Percentiles rank a stretch among this genome's conserved stretches.
Conservation (phyloP, 2,888 invertebrate genomes). For the Trissonchulus sp. region DNA sequence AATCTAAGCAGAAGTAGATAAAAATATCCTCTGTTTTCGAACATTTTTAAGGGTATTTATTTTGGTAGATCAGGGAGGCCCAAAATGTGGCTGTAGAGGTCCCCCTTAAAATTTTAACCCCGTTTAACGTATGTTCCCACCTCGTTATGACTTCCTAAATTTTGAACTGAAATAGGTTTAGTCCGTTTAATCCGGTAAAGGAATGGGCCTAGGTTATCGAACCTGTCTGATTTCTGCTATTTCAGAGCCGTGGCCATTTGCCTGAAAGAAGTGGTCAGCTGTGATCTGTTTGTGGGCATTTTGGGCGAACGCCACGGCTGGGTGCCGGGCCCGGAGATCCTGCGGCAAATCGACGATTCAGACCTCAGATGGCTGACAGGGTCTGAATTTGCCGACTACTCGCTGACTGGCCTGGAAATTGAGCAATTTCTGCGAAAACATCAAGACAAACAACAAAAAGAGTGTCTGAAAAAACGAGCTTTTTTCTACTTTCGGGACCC, state of each 20-base stretch:
- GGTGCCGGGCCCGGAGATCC: slow-evolving; percentile 42
- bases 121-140: too few species aligned
- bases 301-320: slow-evolving; percentile 56
- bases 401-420: slow-evolving; percentile 56
- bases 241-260: slow-evolving; percentile 54
- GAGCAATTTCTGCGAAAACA: slow-evolving; percentile 47
- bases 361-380: background rate
- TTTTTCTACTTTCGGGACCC: slow-evolving; percentile 24
- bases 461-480: background rate
- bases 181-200: too few species aligned
- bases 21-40: too few species aligned
- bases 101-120: too few species aligned
- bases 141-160: too few species aligned
- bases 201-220: too few species aligned
- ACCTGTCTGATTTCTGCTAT: too few species aligned
- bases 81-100: too few species aligned
- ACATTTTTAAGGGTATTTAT: too few species aligned
- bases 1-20: too few species aligned
- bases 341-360: background rate
- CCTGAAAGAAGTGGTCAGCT: slow-evolving; percentile 52
- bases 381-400: slow-evolving; percentile 54
- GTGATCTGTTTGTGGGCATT: slow-evolving; percentile 55
- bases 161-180: too few species aligned
- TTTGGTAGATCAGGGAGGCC: too few species aligned
- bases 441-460: slow-evolving; percentile 25